These are phyloP conservation scores for Rhopalosiphum maidis DNA, from an alignment of 1,140 invertebrate species.

Conservation along the genomic window DNA sequence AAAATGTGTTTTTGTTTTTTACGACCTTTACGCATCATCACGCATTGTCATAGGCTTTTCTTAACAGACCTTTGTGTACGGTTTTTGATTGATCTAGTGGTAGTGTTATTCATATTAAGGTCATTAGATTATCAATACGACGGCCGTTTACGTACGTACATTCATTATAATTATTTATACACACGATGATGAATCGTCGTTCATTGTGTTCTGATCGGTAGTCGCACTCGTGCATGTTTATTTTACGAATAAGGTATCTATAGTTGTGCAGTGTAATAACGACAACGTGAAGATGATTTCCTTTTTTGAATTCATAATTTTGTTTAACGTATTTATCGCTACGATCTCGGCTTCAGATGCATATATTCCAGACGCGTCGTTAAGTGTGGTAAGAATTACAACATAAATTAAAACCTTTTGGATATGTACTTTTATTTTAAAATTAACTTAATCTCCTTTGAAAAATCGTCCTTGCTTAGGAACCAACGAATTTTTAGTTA, in stretches of 20 bases:
- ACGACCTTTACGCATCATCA: background rate
- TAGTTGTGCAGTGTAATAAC: background rate
- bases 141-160: background rate
- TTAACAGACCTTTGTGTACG: background rate
- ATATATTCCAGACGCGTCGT: background rate
- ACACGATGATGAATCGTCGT: background rate
- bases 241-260: background rate
- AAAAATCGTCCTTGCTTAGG: background rate
- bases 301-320: background rate
- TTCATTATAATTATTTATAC: background rate
- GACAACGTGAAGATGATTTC: background rate
- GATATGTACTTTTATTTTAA: background rate
- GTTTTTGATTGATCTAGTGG: background rate
- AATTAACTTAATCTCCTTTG: background rate
- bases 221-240: background rate
- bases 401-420: background rate
- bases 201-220: background rate
- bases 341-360: background rate
- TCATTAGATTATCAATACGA: constrained; percentile 32
- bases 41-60: background rate
- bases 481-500: background rate
- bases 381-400: constrained; percentile 28
- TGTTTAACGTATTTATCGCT: background rate
- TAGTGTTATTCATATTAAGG: background rate
- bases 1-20: background rate